Base-by-base conservation (phyloP, 2,888 invertebrate genomes). In the Drosophila paracracens region DNA sequence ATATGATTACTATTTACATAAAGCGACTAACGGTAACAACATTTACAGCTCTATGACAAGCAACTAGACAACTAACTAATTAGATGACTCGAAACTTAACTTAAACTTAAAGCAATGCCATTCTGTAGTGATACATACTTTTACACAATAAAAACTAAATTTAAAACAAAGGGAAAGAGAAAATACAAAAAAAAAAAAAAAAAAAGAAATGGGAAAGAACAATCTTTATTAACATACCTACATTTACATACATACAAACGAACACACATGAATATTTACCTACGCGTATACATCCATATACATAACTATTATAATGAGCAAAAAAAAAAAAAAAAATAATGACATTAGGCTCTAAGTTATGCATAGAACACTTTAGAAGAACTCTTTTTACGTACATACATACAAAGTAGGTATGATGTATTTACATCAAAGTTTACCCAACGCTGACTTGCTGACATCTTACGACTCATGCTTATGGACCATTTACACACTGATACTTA, bases 91-190 rank as follows among this genome's bases (percentile, higher is more conserved):
- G 51, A 38, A 77, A 81, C 73, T 63, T 59, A 48, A 70, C 52
- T 58, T 58, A 59, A 78, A 89, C 82, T 89, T 83, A 91, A 92
- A 92, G 92, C 92, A 92, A 92, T 92, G 92, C 92, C 92, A 92
- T 92, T 92, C 84, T 85, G 86, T 92, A 91, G 91, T 91, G 91
- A 91, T 91, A 91, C 64, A 71, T 75, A 79, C 65, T 69, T 73
- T 78, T 79, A 75, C 58, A 76, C 60, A 70, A 57, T 62, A 46
- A 35, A 38, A 27, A 33, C 52, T 27, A 31, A n/a, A 18, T 25
- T 40, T 8, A 21, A 33, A 33, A 27, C 31, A 50, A 8, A 4
- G 18, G 25, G 8, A 62, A 38, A 33, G 7, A 36, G 13, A 35
- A 10, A 29, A 16, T 31, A 8, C 21, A 25, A 16, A 0, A 43